Percentiles rank a stretch among this genome's conserved stretches.
phyloP scores from a whole-genome alignment of 2,888 invertebrate species.

The Busseola fusca region DNA sequence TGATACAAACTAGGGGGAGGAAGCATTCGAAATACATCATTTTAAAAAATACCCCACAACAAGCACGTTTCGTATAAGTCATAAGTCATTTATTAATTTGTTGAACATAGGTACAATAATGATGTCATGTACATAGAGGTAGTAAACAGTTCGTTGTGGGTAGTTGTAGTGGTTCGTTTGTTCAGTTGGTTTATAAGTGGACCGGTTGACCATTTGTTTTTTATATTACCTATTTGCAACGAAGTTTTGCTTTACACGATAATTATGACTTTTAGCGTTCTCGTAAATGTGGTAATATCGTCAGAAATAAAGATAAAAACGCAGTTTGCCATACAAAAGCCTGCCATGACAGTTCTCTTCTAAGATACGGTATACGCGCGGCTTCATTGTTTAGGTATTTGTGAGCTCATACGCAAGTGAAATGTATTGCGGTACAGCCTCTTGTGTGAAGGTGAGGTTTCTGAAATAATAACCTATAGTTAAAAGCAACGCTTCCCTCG shows the following conservation, averaged over 20 bases:
- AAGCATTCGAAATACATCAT: too few relatives aligned
- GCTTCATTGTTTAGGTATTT: slow-evolving; percentile 41
- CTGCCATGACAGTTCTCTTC: slow-evolving; percentile 10
- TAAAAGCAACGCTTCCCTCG: slow-evolving; percentile 7
- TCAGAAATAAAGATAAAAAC: slow-evolving; percentile 1
- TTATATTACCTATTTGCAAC: too few relatives aligned
- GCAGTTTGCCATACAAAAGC: background rate
- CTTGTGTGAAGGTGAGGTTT: slow-evolving; percentile 14
- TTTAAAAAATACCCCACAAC: background rate
- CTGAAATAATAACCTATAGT: slow-evolving; percentile 11
- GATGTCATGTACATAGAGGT: too few relatives aligned
- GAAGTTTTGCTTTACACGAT: background rate
- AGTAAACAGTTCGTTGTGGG: too few relatives aligned
- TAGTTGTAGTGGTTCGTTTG: too few relatives aligned
- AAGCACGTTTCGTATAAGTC: background rate
- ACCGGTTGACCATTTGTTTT: background rate
- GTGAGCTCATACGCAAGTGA: slow-evolving; percentile 23
- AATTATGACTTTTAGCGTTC: background rate
- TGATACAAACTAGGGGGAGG: too few relatives aligned
- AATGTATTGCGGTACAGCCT: slow-evolving; percentile 40
- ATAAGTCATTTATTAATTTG: too few relatives aligned
- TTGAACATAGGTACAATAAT: too few relatives aligned
- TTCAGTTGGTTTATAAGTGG: too few relatives aligned
- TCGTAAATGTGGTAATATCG: background rate
- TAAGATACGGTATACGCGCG: slow-evolving; percentile 3